These are phyloP conservation scores for Lacanobia wlatinum DNA, from an alignment of 2,888 invertebrate species.

Conservation along the genomic window DNA sequence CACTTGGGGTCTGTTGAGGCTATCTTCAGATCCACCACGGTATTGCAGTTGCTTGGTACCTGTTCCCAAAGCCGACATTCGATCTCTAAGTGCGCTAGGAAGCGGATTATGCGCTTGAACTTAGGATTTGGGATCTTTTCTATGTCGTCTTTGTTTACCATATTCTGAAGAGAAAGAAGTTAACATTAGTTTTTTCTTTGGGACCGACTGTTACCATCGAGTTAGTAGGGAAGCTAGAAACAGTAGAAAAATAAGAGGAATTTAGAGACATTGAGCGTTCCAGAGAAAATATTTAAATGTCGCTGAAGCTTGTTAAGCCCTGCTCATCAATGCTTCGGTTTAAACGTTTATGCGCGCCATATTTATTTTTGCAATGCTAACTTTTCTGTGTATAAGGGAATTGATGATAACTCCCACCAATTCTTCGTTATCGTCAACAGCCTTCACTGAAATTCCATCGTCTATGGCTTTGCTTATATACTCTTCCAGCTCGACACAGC, in stretches of 20 bases:
- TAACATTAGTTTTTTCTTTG: background rate
- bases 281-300: too few species aligned
- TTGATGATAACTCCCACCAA: conserved; percentile 20
- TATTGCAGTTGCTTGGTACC: conserved; percentile 13
- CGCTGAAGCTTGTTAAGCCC: too few species aligned
- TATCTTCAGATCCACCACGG: conserved; percentile 17
- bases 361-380: background rate
- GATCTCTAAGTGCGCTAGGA: conserved; percentile 6
- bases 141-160: background rate
- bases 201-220: background rate
- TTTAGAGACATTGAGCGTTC: too few species aligned
- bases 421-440: conserved; percentile 4
- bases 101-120: background rate
- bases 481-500: conserved; percentile 20
- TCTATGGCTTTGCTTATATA: background rate
- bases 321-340: too few species aligned
- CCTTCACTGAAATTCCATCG: conserved; percentile 11
- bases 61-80: conserved; percentile 23
- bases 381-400: background rate
- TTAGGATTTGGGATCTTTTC: background rate
- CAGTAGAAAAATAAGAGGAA: too few species aligned
- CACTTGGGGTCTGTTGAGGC: conserved; percentile 26
- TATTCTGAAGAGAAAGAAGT: background rate
- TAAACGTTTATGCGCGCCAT: too few species aligned
- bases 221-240: background rate